These are phyloP conservation scores for Bergia sp. DNA, from an alignment of 92 coral and sea anemone species.

Conservation along the genomic window DNA sequence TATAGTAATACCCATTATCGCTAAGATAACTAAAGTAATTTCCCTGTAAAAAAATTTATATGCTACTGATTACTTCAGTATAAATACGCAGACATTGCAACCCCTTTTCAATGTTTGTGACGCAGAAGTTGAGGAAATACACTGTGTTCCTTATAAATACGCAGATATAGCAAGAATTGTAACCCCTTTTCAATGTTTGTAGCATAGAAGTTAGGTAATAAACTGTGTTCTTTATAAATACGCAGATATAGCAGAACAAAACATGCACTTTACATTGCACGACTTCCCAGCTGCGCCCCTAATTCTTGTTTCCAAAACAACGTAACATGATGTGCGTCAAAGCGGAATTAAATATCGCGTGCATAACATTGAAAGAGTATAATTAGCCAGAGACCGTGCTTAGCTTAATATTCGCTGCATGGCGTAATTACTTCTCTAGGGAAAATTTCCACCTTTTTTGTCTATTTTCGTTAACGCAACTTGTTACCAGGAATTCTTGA, in stretches of 20 bases:
- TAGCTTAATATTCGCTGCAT: not conserved
- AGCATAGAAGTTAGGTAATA: not conserved
- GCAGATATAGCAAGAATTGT: not conserved
- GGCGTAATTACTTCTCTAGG: not conserved
- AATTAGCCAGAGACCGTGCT: not conserved
- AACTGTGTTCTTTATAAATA: too few species aligned
- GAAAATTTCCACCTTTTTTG: not conserved
- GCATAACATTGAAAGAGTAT: not conserved
- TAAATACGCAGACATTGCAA: not conserved
- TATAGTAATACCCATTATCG: not conserved
- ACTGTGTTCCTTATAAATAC: not conserved
- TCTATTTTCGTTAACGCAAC: not conserved
- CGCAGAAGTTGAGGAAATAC: not conserved
- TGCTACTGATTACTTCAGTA: too few species aligned
- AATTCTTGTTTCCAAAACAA: slow-evolving; percentile 7
- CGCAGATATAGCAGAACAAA: not conserved
- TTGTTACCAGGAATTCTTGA: not conserved
- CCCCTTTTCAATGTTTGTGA: too few species aligned
- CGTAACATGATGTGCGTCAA: not conserved
- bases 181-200: too few species aligned
- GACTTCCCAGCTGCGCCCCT: not conserved
- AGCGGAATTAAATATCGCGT: not conserved
- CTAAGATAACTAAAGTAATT: not conserved
- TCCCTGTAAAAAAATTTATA: not conserved
- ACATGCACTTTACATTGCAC: not conserved